These are phyloP conservation scores for Drosophila aldrichi DNA, from an alignment of 2,888 invertebrate species.

Conservation along the genomic window DNA sequence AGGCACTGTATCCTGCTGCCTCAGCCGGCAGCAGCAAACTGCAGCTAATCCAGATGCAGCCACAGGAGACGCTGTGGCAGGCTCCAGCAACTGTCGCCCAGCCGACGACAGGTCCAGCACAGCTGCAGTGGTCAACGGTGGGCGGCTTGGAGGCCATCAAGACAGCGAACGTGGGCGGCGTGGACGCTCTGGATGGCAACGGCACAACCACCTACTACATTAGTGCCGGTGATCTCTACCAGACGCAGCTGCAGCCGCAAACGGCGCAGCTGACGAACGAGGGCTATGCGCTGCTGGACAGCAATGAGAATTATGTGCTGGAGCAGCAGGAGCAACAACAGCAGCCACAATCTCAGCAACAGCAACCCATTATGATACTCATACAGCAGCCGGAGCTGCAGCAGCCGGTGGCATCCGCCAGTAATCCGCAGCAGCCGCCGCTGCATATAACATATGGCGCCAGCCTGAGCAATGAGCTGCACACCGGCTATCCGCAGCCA, in stretches of 20 bases:
- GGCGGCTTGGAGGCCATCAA: constrained; percentile 69
- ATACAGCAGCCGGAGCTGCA: constrained; percentile 66
- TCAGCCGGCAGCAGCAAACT: constrained; percentile 29
- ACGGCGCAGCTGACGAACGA: constrained; percentile 27
- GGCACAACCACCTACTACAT: constrained; percentile 74
- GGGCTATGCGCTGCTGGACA: constrained; percentile 55
- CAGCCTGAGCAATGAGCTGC: constrained; percentile 30
- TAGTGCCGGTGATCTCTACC: constrained; percentile 73
- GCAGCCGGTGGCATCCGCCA: constrained; percentile 70
- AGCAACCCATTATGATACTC: constrained; percentile 71
- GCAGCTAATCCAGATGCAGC: constrained; percentile 43
- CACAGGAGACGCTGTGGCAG: constrained; percentile 44
- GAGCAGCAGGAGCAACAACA: constrained; percentile 51
- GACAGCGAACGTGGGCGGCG: constrained; percentile 26
- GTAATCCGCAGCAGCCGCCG: constrained; percentile 72
- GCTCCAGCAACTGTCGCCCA: constrained; percentile 27
- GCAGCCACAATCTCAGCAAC: constrained; percentile 19
- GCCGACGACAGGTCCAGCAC: constrained; percentile 30
- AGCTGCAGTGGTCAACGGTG: constrained; percentile 68
- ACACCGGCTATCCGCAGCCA: constrained; percentile 13
- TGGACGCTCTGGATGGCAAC: constrained; percentile 18
- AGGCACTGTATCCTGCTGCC: constrained; percentile 31
- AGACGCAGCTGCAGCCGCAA: constrained; percentile 47
- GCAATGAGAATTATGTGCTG: constrained; percentile 73
- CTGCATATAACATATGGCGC: constrained; percentile 42